Conservation (phyloP, 2,797 vertebrate species). For the Nothura maculosa region DNA sequence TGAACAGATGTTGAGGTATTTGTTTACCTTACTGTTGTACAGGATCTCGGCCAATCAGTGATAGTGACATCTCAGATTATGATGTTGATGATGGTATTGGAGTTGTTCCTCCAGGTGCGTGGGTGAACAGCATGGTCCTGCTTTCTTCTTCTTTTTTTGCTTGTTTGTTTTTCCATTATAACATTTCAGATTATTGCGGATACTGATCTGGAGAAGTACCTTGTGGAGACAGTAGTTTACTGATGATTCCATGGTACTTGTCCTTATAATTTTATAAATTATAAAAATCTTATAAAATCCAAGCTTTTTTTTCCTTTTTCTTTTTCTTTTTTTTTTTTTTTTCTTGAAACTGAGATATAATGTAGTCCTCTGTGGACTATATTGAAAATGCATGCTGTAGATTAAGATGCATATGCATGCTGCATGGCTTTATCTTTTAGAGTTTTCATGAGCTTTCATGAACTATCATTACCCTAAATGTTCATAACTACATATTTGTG, state of each 20-base stretch:
- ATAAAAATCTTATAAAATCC: neutral
- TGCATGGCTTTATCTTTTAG: conserved; percentile 75
- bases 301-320: conserved; percentile 2
- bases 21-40: conserved; percentile 86
- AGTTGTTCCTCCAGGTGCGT: conserved; percentile 97
- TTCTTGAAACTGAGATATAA: conserved; percentile 47
- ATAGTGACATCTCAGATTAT: conserved; percentile 95
- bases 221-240: conserved; percentile 59
- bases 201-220: conserved; percentile 54
- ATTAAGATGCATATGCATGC: conserved; percentile 81
- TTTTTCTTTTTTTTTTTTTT: conserved; percentile 39
- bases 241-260: conserved; percentile 65
- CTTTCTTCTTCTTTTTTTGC: conserved; percentile 61
- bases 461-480: conserved; percentile 54
- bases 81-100: conserved; percentile 98
- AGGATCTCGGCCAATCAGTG: conserved; percentile 99
- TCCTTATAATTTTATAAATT: neutral
- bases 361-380: conserved; percentile 69
- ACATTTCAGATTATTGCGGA: conserved; percentile 31
- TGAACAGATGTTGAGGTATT: conserved; percentile 79
- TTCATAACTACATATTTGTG: conserved; percentile 46
- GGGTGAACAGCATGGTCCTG: conserved; percentile 85
- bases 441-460: conserved; percentile 67
- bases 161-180: conserved; percentile 20
- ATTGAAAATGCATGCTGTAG: conserved; percentile 76